phyloP scores from a whole-genome alignment of 2,113 vertebrate genomes.

The Colaptes auratus region DNA sequence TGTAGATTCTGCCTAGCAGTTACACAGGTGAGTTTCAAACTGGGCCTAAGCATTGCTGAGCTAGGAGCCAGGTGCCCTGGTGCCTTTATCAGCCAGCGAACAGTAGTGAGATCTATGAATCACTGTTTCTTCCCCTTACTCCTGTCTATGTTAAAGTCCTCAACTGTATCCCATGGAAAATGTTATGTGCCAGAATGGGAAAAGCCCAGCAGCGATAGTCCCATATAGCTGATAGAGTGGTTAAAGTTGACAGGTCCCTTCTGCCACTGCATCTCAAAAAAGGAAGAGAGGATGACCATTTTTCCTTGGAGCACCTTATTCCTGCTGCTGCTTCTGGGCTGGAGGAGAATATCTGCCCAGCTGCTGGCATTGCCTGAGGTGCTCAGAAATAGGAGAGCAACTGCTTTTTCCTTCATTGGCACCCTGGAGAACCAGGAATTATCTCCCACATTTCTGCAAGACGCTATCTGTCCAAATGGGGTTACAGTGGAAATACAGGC shows the following conservation, averaged over 20 bases:
- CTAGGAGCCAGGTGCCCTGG: neutral
- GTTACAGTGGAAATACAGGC: neutral
- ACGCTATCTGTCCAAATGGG: neutral
- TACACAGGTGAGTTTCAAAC: neutral
- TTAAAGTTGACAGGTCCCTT: neutral
- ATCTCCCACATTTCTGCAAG: neutral
- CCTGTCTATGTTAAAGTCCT: neutral
- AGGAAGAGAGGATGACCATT: neutral
- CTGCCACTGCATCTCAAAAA: neutral
- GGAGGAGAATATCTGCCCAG: neutral
- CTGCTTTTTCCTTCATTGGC: neutral
- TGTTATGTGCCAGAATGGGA: neutral
- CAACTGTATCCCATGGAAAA: neutral
- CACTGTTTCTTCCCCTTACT: neutral
- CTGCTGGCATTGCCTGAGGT: neutral
- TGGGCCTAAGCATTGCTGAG: neutral
- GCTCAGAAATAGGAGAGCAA: rapidly evolving
- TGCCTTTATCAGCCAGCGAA: neutral
- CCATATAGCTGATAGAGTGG: neutral
- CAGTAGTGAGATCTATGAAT: neutral
- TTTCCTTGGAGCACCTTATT: neutral
- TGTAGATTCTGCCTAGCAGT: neutral
- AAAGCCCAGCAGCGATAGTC: neutral
- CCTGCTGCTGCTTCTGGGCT: neutral
- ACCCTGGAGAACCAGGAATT: neutral